These are phyloP conservation scores for Alethe diademata DNA, from an alignment of 2,113 vertebrate genomes.

Conservation along the genomic window DNA sequence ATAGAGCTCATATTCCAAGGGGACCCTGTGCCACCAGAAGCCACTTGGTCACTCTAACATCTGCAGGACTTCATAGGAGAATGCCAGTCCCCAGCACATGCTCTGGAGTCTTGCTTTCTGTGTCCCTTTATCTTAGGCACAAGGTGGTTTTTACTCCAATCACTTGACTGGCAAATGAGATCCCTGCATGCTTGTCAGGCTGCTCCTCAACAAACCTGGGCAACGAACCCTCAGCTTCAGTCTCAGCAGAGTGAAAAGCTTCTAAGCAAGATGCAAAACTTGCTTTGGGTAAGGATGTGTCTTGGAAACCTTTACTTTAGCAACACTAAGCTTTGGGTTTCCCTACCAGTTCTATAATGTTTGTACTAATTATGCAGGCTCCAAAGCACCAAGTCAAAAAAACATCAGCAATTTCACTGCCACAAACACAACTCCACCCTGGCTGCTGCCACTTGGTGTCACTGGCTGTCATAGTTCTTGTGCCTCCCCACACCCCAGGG, in stretches of 20 bases:
- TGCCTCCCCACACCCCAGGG: not conserved
- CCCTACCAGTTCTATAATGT: not conserved
- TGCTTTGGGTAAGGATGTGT: not conserved
- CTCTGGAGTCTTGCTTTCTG: not conserved
- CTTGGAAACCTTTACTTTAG: not conserved
- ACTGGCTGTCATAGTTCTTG: not conserved
- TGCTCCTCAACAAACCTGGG: rapidly evolving
- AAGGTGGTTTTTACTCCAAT: not conserved
- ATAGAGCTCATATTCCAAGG: not conserved
- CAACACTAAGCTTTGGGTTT: not conserved
- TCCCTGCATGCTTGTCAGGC: not conserved
- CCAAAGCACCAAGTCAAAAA: not conserved
- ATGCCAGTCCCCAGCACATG: not conserved
- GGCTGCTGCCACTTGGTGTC: not conserved
- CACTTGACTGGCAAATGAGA: not conserved
- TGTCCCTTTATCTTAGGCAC: not conserved
- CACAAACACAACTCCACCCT: not conserved
- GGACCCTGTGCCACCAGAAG: not conserved
- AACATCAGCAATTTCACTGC: not conserved
- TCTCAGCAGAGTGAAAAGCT: not conserved
- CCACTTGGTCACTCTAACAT: not conserved
- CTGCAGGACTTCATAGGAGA: not conserved
- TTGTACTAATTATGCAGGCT: not conserved
- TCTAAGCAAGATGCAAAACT: not conserved
- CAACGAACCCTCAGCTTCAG: not conserved